phyloP scores from a whole-genome alignment of 2,797 vertebrate genomes.

The Mus minutoides region DNA sequence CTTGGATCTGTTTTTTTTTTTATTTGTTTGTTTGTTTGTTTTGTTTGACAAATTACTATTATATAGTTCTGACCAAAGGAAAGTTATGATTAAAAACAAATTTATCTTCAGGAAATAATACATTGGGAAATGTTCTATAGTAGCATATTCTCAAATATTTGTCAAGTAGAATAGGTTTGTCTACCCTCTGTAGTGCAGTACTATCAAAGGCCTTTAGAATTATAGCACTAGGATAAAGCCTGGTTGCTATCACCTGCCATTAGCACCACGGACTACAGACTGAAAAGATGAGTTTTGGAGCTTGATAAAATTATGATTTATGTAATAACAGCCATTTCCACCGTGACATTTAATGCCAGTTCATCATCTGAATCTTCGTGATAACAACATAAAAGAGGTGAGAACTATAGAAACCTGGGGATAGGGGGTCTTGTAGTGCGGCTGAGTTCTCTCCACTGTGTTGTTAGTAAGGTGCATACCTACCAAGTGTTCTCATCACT shows the following conservation, averaged over 20 bases:
- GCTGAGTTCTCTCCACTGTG: slow-evolving; percentile 1
- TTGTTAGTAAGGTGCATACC: neutral
- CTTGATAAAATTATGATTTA: neutral
- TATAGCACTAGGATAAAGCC: neutral
- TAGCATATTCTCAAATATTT: neutral
- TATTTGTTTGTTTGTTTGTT: too few species aligned
- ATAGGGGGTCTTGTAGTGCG: neutral
- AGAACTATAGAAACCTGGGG: neutral
- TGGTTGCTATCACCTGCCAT: neutral
- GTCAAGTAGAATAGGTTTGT: neutral
- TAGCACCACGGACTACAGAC: neutral
- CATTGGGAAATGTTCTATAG: neutral
- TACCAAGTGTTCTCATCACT: neutral
- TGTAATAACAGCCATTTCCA: neutral
- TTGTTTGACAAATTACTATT: neutral
- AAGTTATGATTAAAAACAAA: neutral
- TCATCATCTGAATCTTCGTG: neutral
- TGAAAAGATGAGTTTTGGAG: neutral
- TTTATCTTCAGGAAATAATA: neutral
- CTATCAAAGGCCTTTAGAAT: neutral
- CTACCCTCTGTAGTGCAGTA: accelerated
- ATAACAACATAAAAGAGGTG: neutral
- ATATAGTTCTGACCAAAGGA: neutral
- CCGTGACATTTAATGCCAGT: neutral
- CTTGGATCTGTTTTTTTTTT: neutral